Percentiles rank a stretch among this genome's conserved stretches.
Evolutionary conservation across 64 coral and sea anemone species (phyloP).

Genomic region (Stichodactyla mertensii): DNA sequence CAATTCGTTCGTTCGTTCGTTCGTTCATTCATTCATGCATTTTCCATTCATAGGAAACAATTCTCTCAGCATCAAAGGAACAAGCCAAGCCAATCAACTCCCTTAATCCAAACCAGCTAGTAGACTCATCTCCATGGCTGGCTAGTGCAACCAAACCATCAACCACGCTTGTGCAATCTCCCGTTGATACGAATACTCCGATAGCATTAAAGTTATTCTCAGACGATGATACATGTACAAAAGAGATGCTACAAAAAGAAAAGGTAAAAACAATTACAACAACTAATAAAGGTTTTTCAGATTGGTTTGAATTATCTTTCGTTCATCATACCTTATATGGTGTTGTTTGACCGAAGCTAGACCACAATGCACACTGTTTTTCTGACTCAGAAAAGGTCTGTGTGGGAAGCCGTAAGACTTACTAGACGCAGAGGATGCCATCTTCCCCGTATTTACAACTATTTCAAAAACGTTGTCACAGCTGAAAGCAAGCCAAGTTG

Average conservation of each 20-base stretch:
- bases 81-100: background rate
- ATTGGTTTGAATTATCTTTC: no score
- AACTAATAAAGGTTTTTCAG: background rate
- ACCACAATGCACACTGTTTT: no score
- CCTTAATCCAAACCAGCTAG: background rate
- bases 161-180: background rate
- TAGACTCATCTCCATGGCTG: background rate
- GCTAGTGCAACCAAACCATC: background rate
- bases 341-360: no score
- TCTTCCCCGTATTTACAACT: no score
- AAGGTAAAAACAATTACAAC: background rate
- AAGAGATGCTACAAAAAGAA: background rate
- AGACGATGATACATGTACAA: background rate
- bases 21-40: background rate
- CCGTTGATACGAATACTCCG: background rate
- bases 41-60: background rate
- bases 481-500: no score
- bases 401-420: no score
- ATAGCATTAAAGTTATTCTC: slow-evolving; percentile 3
- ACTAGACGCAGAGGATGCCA: no score
- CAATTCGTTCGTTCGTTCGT: no score
- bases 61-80: background rate
- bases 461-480: no score
- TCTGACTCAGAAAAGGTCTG: no score
- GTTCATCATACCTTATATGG: no score